Percentiles rank a stretch among this genome's conserved stretches.
Conservation (phyloP, 2,113 vertebrate species). For the Mus spicilegus region DNA sequence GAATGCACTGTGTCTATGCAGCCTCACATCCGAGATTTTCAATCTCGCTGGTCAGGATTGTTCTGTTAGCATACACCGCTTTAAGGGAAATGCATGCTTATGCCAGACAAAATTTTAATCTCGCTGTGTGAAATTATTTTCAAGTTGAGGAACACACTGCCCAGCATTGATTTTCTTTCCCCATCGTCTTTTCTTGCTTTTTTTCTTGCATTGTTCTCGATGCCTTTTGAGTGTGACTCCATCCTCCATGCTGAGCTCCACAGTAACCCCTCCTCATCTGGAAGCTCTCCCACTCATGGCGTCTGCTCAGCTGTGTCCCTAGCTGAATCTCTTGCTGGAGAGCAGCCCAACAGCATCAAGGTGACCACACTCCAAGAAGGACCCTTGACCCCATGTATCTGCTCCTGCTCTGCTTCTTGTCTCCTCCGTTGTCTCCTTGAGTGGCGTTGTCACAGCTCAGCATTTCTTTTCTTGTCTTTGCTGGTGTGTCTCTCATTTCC, state of each 20-base stretch:
- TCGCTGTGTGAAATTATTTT: constrained; percentile 2
- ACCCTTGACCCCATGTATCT: background rate
- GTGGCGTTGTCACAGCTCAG: background rate
- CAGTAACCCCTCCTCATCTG: background rate
- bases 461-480: background rate
- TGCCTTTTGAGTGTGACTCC: background rate
- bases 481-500: constrained; percentile 11
- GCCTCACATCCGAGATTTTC: background rate
- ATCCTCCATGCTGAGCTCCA: background rate
- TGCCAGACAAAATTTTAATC: constrained; percentile 4
- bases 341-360: background rate
- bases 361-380: background rate
- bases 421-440: constrained; percentile 24
- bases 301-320: constrained; percentile 11
- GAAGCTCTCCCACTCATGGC: background rate
- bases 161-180: background rate
- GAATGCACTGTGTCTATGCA: background rate
- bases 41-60: background rate
- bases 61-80: background rate
- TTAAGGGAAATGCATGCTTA: constrained; percentile 32
- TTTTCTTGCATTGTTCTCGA: background rate
- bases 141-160: background rate
- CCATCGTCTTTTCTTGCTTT: background rate
- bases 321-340: background rate
- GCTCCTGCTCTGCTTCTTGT: background rate